phyloP scores from a whole-genome alignment of 2,888 invertebrate species.

The Pelosia muscerda region DNA sequence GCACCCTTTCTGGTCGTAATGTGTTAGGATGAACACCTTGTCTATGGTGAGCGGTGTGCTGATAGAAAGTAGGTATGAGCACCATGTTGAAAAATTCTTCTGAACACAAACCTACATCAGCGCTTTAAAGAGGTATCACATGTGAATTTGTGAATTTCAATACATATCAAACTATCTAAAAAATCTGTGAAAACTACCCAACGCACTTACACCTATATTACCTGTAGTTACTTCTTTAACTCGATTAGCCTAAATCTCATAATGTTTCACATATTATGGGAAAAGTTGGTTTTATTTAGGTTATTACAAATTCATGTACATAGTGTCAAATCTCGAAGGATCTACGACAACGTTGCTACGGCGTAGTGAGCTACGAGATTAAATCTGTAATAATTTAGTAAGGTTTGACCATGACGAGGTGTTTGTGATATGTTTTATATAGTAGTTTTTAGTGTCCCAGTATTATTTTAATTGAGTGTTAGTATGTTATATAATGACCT shows the following conservation, averaged over 20 bases:
- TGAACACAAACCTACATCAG: no score
- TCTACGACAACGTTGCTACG: constrained; percentile 5
- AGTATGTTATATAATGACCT: background rate
- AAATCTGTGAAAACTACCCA: no score
- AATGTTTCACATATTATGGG: background rate
- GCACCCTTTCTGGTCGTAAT: no score
- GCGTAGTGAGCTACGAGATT: constrained; percentile 9
- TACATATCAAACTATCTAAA: no score
- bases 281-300: background rate
- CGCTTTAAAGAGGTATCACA: no score
- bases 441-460: background rate
- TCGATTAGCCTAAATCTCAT: background rate
- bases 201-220: no score
- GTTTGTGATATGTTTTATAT: background rate
- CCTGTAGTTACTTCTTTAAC: background rate
- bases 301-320: background rate
- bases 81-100: no score
- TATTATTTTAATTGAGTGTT: background rate
- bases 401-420: background rate
- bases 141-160: no score
- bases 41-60: no score
- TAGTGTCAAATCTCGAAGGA: background rate
- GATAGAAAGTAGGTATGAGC: no score
- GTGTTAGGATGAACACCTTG: no score
- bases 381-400: constrained; percentile 9